Evolutionary conservation across 2,113 vertebrate genomes (phyloP), one percentile per base, ranked within the genome.

Genomic region (Neofelis nebulosa): DNA sequence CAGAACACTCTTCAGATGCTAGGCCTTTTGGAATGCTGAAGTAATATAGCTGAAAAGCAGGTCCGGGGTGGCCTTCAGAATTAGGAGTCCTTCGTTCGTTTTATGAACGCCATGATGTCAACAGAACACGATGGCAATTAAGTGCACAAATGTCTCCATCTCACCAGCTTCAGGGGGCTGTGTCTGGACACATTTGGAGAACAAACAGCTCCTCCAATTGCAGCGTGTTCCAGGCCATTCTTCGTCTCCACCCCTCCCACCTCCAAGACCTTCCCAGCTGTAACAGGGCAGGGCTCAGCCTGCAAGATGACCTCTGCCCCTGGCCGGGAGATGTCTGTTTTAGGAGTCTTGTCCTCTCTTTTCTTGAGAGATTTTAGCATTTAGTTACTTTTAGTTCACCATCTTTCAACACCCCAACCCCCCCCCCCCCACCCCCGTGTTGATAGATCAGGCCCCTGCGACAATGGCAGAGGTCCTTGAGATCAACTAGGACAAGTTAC

Each of bases 301-400:
- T 25, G 66, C 45, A 4, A 29, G 52, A 41, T 19, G 63, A 45
- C 94, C 90, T 82, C 83, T 79, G 79, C 29, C 29, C 95, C 80
- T 10, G 12, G 10, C 11, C 10, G 63, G 84, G 61, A 50, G 52
- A 36, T 33, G 29, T 65, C 80, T 76, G 7, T 68, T 73, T 80
- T 31, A 92, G 29, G 71, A 94, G 68, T 55, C 8, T 27, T 16
- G 4, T 16, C 31, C 50, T 89, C 14, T 94, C 50, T 74, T 78
- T 48, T 45, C 68, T 87, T 33, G 85, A 74, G 52, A 81, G 55
- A 85, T 61, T n/a, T 45, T 11, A 27, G 65, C 55, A 57, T 66
- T 91, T 86, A 79, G 82, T 68, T 80, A 95, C 93, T 94, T 97
- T 91, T 2, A 38, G 41, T 68, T 83, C 45, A 38, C 5, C 52